phyloP scores from a whole-genome alignment of 1,140 invertebrate species.

The Linepithema humile region DNA sequence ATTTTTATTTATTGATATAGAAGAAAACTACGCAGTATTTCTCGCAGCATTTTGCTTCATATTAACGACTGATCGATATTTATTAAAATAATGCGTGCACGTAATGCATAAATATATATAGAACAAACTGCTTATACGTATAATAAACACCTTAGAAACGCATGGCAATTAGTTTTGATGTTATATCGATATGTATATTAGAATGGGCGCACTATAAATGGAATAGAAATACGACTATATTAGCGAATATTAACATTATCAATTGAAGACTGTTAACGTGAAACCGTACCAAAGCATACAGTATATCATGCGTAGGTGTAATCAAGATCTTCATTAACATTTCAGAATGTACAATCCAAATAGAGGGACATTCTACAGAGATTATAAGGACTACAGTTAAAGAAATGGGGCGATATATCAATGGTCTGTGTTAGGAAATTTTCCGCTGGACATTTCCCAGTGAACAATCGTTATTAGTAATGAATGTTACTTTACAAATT shows the following conservation, averaged over 20 bases:
- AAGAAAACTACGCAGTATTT: not conserved
- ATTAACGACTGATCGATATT: not conserved
- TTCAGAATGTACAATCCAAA: constrained; percentile 38
- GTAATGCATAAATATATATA: not conserved
- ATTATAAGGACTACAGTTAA: constrained; percentile 42
- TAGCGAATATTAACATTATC: not conserved
- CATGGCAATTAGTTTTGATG: not conserved
- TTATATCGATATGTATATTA: not conserved
- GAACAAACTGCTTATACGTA: not conserved
- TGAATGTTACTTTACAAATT: constrained; percentile 1
- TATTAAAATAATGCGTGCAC: not conserved
- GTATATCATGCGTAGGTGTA: constrained; percentile 9
- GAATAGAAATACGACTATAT: not conserved
- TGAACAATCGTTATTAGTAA: not conserved
- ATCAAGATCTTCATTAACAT: constrained; percentile 3
- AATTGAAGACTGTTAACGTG: constrained; percentile 16
- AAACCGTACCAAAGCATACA: constrained; percentile 10
- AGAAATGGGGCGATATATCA: constrained; percentile 1
- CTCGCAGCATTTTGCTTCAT: not conserved
- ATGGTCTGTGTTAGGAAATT: not conserved
- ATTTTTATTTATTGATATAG: not conserved
- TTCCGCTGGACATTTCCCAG: no score
- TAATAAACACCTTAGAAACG: not conserved
- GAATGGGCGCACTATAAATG: not conserved
- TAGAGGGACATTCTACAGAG: constrained; percentile 27